Conservation (phyloP, 1,140 invertebrate species). For the Apis florea region DNA sequence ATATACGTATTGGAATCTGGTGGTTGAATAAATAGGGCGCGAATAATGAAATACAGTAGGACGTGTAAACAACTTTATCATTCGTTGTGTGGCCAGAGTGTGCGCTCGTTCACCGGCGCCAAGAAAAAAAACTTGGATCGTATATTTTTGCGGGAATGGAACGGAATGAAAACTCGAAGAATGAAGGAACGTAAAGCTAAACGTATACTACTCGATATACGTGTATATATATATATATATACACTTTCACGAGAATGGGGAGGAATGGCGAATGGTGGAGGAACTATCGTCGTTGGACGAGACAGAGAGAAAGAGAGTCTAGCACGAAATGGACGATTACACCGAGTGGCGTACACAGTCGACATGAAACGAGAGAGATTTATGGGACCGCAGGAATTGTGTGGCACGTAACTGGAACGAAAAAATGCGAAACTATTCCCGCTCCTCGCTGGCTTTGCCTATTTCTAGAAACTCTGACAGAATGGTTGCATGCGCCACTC, state of each 20-base stretch:
- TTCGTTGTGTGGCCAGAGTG: too few species aligned
- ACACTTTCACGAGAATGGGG: slow-evolving; percentile 49
- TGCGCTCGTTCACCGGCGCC: background rate
- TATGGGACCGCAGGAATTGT: slow-evolving; percentile 67
- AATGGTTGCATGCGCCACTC: slow-evolving; percentile 10
- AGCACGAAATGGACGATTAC: slow-evolving; percentile 67
- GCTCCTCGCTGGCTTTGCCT: slow-evolving; percentile 33
- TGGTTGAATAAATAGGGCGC: background rate
- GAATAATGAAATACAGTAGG: slow-evolving; percentile 1
- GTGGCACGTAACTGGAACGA: slow-evolving; percentile 55
- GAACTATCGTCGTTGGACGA: slow-evolving; percentile 55
- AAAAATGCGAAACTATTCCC: slow-evolving; percentile 57
- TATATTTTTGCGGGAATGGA: slow-evolving; percentile 39
- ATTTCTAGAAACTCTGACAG: slow-evolving; percentile 44
- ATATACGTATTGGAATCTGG: background rate
- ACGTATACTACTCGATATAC: slow-evolving; percentile 43
- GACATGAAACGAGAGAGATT: slow-evolving; percentile 58
- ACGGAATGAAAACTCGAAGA: slow-evolving; percentile 6
- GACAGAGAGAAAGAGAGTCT: slow-evolving; percentile 54
- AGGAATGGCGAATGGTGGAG: slow-evolving; percentile 53
- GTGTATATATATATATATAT: too few species aligned
- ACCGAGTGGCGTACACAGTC: slow-evolving; percentile 46
- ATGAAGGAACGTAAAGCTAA: slow-evolving; percentile 15
- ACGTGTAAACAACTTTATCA: slow-evolving; percentile 44
- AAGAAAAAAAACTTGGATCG: background rate